Percentiles rank a stretch among this genome's conserved stretches.
phyloP scores from a whole-genome alignment of 2,797 vertebrate genomes.

The Helarctos malayanus region DNA sequence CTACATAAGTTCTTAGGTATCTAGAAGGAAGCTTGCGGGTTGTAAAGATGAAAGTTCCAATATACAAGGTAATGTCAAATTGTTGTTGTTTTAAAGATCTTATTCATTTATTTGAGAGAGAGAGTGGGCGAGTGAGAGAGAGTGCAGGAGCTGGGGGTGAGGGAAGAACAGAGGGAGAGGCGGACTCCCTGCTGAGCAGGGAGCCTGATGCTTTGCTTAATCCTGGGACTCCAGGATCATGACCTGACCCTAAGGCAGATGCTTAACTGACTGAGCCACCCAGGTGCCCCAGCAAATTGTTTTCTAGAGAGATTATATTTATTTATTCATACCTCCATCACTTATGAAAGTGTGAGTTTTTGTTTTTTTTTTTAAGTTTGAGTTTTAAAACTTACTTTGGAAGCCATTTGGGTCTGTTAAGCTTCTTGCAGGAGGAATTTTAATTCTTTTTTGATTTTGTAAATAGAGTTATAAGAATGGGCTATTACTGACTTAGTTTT shows the following conservation, averaged over 20 bases:
- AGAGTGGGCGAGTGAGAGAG: neutral
- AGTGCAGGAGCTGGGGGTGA: neutral
- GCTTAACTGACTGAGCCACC: neutral
- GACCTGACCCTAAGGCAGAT: neutral
- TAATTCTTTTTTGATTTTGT: slow-evolving; percentile 28
- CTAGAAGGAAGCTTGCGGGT: neutral
- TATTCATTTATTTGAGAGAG: neutral
- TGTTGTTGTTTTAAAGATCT: neutral
- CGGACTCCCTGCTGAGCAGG: neutral
- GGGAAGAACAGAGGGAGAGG: neutral
- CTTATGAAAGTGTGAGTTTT: neutral
- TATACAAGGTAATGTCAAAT: neutral
- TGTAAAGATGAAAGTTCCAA: neutral
- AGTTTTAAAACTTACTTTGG: neutral
- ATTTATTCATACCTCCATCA: slow-evolving; percentile 6
- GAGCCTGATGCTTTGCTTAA: neutral
- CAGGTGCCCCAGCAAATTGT: neutral
- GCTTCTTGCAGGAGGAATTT: neutral
- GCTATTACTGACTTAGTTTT: neutral
- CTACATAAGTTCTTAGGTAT: neutral
- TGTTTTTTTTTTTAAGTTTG: neutral
- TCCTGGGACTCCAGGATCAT: neutral
- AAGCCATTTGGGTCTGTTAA: slow-evolving; percentile 14
- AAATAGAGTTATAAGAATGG: neutral
- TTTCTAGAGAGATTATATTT: neutral